These are phyloP conservation scores for Vulpes lagopus DNA, from an alignment of 2,113 vertebrate species.

Conservation along the genomic window DNA sequence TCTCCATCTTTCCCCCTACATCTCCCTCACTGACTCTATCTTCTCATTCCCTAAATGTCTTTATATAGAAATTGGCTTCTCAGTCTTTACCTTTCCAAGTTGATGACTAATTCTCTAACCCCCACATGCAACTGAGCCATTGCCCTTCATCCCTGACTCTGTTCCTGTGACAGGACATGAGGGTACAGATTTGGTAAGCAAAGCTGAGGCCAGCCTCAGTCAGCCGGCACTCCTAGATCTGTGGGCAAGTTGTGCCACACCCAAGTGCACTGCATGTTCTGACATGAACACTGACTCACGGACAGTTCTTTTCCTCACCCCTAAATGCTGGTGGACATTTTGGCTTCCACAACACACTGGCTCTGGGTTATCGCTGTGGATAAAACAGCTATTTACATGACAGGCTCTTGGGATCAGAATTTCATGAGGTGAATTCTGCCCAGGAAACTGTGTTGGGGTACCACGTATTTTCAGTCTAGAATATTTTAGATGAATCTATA, in stretches of 20 bases:
- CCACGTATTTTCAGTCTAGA: background rate
- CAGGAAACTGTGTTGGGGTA: background rate
- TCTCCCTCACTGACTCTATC: background rate
- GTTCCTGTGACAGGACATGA: background rate
- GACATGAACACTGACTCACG: rapidly evolving
- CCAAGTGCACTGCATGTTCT: no score
- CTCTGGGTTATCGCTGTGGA: background rate
- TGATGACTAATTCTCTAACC: background rate
- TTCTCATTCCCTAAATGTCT: background rate
- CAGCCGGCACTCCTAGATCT: background rate
- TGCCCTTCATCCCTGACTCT: background rate
- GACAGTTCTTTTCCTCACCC: background rate
- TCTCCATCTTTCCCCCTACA: no score
- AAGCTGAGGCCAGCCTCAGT: background rate
- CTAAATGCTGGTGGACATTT: background rate
- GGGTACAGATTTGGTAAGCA: background rate
- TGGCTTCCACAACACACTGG: background rate
- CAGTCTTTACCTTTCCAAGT: background rate
- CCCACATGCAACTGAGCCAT: background rate
- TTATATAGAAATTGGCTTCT: background rate
- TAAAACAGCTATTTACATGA: background rate
- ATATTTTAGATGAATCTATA: background rate
- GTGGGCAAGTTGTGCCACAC: background rate
- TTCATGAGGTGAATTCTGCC: background rate
- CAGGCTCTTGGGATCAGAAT: background rate